phyloP scores from a whole-genome alignment of 1,140 invertebrate genomes.

The Sycophaga agraensis region DNA sequence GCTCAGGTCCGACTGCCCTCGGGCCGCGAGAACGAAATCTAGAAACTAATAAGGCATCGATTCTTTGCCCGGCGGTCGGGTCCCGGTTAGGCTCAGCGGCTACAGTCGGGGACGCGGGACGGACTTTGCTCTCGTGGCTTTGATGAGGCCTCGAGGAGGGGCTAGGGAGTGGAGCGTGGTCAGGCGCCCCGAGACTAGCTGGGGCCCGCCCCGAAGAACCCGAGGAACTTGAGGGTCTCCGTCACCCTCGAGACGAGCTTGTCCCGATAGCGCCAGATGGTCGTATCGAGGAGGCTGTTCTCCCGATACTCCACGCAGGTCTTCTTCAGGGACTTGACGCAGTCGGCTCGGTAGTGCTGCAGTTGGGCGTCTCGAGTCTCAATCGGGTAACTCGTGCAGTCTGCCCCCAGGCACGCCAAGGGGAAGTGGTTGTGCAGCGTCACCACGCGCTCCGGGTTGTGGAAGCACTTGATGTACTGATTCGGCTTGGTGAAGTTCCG shows the following conservation, averaged over 20 bases:
- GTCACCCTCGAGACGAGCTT: conserved; percentile 70
- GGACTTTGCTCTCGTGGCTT: too few species aligned
- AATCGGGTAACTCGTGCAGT: conserved; percentile 84
- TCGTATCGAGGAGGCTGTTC: conserved; percentile 80
- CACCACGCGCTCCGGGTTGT: conserved; percentile 85
- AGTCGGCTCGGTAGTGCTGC: conserved; percentile 91
- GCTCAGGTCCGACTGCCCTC: not conserved
- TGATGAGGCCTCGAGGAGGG: too few species aligned
- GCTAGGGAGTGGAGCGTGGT: too few species aligned
- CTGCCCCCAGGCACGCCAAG: conserved; percentile 80
- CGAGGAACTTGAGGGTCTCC: conserved; percentile 69
- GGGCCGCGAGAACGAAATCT: conserved; percentile 1
- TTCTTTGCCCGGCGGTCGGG: not conserved
- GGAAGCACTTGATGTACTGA: conserved; percentile 93
- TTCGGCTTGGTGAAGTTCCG: conserved; percentile 91
- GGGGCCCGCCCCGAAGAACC: conserved; percentile 77
- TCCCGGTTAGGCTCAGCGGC: too few species aligned
- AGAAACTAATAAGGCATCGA: conserved; percentile 29
- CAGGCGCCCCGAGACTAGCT: too few species aligned
- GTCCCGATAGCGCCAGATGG: conserved; percentile 85
- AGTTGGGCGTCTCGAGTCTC: conserved; percentile 82
- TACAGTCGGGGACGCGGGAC: too few species aligned
- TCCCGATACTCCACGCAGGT: conserved; percentile 80
- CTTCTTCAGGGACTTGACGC: conserved; percentile 86
- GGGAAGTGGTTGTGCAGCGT: conserved; percentile 93